Conservation (phyloP, 1,140 invertebrate genomes). For the Drosophila kepulauana region DNA sequence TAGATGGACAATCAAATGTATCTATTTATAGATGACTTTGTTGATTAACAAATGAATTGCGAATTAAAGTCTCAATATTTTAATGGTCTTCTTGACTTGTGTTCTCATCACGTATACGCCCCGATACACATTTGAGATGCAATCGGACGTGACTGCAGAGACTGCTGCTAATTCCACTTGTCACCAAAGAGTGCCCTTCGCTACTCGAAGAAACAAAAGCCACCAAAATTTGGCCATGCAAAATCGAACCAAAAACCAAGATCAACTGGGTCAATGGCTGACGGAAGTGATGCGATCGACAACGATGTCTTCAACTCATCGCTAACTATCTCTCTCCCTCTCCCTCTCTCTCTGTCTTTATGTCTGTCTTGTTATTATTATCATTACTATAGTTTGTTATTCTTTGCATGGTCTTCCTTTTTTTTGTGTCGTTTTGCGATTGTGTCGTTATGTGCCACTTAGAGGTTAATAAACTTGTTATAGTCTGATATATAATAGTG, state of each 20-base stretch:
- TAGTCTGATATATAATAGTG: conserved; percentile 32
- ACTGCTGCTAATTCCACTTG: conserved; percentile 21
- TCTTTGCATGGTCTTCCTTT: conserved; percentile 37
- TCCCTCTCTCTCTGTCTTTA: neutral
- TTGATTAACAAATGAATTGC: too few species aligned
- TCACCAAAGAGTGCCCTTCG: conserved; percentile 58
- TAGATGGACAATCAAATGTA: neutral
- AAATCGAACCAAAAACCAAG: conserved; percentile 26
- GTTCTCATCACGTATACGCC: conserved; percentile 9
- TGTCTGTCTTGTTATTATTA: conserved; percentile 14
- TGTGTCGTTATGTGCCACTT: conserved; percentile 67
- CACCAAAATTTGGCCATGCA: conserved; percentile 50
- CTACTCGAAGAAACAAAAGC: conserved; percentile 42
- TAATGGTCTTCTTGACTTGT: too few species aligned
- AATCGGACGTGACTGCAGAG: neutral
- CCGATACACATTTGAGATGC: neutral
- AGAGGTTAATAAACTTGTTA: conserved; percentile 80
- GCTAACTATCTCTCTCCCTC: neutral
- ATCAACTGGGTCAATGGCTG: conserved; percentile 73
- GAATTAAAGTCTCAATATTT: neutral
- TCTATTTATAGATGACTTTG: too few species aligned
- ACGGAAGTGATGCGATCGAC: conserved; percentile 58
- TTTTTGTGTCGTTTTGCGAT: conserved; percentile 13
- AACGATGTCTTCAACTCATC: conserved; percentile 11
- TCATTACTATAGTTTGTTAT: conserved; percentile 16